Evolutionary conservation across 2,797 vertebrate species (phyloP), one percentile per base, ranked within the genome.

Genomic region (Atherinosoma microstoma): DNA sequence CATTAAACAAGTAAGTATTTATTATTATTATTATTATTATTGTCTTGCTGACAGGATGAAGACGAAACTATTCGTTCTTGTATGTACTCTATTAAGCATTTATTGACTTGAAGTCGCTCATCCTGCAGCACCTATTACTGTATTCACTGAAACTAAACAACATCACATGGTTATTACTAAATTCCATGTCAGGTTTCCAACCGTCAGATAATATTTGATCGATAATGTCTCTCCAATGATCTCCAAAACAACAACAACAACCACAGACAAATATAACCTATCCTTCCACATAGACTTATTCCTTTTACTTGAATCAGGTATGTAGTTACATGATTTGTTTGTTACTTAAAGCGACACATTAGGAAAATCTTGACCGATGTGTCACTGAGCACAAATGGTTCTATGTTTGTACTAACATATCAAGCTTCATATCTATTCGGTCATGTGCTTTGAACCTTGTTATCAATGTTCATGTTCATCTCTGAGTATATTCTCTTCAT

Each of bases 1-100:
- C 1, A 77, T 42, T 85, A 62, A 84, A 81, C 10, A 78, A 83
- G 90, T 92, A 79, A 15, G 78, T 68, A 7, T 45, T 58, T 12
- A 35, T 2, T 15, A 27, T 27, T 27, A 27, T 27, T 27, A 27
- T 27, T 27, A 8, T 0, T 30, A 40, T 8, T 32, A 18, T 51
- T n/a, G 12, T 12, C 13, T 67, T 22, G 0, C 10, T 0, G 58
- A 42, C 5, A 13, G 10, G 20, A 0, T 34, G 0, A 71, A 36
- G 18, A 11, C 2, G 42, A 11, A 66, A 8, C 4, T 70, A 27
- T 64, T 60, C 42, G 11, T 61, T 65, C 4, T 30, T 6, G 11
- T 7, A 3, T 38, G 34, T 51, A 32, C 11, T 49, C 4, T 32
- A 18, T 35, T 18, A 1, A 36, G 4, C 30, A 9, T 56, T 27